Evolutionary conservation across 2,797 vertebrate species (phyloP), one percentile per base, ranked within the genome.

Genomic region (Eulemur mongoz): DNA sequence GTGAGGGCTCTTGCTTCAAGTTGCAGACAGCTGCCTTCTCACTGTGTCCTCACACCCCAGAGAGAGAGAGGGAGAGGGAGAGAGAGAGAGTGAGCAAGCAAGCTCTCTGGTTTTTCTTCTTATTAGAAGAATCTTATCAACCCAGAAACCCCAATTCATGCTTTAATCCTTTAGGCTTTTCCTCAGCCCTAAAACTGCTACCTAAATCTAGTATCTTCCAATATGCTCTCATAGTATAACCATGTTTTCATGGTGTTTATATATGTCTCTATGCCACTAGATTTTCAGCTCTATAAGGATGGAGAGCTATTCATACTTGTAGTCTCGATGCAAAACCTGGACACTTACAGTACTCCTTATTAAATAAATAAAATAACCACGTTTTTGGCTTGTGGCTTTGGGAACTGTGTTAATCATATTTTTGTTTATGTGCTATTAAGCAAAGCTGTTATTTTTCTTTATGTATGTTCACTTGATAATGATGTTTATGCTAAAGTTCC

Each of bases 371-470:
- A 88, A 86, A 18, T 43, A 86, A 57, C 0, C 1, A 23, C 79
- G 50, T 76, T 78, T 93, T 95, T 35, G 17, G 9, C 20, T 83
- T 82, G 1, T 67, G 75, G 48, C 11, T 93, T 89, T 94, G 15
- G 20, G 32, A 89, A 91, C 52, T 67, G 7, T 45, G 17, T 85
- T 65, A 96, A 52, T 6, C 14, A 40, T 76, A 79, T 52, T 85
- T 89, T 94, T 69, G 27, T 85, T 83, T 92, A 73, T 61, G 2
- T 81, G 63, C 18, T 92, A 52, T 93, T 87, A 90, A 92, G 27
- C 25, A 90, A 91, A 95, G 18, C 67, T 95, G 14, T 91, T 94
- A 59, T 85, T 96, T 87, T 89, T 93, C 89, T 86, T 4, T 73
- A 57, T 81, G n/a, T 67, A 63, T 92, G 57, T 95, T 92, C 27